Evolutionary conservation across 2,797 vertebrate genomes (phyloP).

Genomic region (Pseudomugil gertrudae): DNA sequence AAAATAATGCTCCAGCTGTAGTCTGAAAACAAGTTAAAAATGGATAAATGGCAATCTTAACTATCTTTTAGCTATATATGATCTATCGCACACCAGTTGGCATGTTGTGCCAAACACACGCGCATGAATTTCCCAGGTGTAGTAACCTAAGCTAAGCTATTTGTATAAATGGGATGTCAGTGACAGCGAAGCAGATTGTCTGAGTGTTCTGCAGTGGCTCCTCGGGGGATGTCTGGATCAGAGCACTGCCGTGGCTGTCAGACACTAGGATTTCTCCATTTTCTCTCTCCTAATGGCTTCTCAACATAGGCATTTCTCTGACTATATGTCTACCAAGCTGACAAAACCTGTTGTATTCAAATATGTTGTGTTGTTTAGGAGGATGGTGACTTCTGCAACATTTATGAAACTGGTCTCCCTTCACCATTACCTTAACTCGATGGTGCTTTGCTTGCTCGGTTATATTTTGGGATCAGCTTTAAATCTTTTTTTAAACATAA

Average conservation of each 20-base stretch:
- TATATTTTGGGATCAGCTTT: neutral
- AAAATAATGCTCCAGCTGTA: conserved; percentile 21
- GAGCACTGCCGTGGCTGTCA: conserved; percentile 75
- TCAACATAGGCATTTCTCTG: conserved; percentile 67
- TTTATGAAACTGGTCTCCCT: conserved; percentile 22
- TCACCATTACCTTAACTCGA: neutral
- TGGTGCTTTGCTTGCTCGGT: neutral
- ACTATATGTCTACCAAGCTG: conserved; percentile 63
- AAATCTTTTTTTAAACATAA: neutral
- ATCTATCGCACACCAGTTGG: conserved; percentile 54
- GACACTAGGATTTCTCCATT: conserved; percentile 75
- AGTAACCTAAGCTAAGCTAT: conserved; percentile 71
- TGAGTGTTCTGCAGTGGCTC: conserved; percentile 65
- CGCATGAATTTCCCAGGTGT: conserved; percentile 63
- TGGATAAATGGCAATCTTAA: conserved; percentile 30
- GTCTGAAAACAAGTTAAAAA: conserved; percentile 15
- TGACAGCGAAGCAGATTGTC: conserved; percentile 76
- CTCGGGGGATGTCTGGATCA: conserved; percentile 73
- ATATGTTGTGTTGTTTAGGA: conserved; percentile 41
- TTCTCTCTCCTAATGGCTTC: conserved; percentile 73
- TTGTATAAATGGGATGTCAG: conserved; percentile 79
- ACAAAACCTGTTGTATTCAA: conserved; percentile 58
- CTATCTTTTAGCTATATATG: conserved; percentile 37
- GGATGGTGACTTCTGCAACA: conserved; percentile 42
- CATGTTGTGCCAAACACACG: conserved; percentile 64